A percentile compares a stretch with the other conserved stretches of the same genome.
These are phyloP conservation scores for Rhinopomastus cyanomelas DNA, from an alignment of 2,113 vertebrate genomes.

Conservation along the genomic window DNA sequence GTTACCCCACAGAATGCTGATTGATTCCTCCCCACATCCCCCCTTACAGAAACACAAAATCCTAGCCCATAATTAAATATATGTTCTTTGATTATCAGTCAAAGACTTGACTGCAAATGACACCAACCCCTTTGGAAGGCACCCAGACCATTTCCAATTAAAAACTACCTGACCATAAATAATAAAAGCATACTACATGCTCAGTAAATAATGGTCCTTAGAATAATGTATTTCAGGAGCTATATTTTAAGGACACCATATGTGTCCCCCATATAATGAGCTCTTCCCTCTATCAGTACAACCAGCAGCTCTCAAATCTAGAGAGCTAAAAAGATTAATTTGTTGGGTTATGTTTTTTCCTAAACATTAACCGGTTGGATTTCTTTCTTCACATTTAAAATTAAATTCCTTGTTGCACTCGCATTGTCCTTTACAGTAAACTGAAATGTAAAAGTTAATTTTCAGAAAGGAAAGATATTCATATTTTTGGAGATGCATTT, in stretches of 20 bases:
- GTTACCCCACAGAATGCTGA: neutral
- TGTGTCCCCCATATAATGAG: constrained; percentile 48
- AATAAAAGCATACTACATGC: constrained; percentile 66
- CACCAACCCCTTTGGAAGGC: constrained; percentile 43
- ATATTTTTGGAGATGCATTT: neutral
- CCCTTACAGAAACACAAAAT: neutral
- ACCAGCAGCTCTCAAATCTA: neutral
- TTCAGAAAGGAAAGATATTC: neutral
- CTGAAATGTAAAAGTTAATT: neutral
- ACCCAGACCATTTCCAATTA: constrained; percentile 65
- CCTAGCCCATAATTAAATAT: neutral
- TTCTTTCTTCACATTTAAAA: neutral
- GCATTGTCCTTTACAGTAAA: neutral
- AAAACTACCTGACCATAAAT: constrained; percentile 70
- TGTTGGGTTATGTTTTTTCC: neutral
- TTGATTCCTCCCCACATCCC: neutral
- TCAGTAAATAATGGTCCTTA: constrained; percentile 70
- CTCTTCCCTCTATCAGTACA: neutral
- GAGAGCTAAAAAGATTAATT: constrained; percentile 12
- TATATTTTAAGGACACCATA: constrained; percentile 56
- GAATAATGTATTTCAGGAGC: constrained; percentile 54
- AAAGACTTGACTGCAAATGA: neutral
- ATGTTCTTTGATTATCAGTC: neutral
- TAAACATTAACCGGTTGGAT: neutral
- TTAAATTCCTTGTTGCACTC: neutral